Evolutionary conservation across 2,888 invertebrate genomes (phyloP), one percentile per base, ranked within the genome.

Genomic region (Achlya flavicornis): DNA sequence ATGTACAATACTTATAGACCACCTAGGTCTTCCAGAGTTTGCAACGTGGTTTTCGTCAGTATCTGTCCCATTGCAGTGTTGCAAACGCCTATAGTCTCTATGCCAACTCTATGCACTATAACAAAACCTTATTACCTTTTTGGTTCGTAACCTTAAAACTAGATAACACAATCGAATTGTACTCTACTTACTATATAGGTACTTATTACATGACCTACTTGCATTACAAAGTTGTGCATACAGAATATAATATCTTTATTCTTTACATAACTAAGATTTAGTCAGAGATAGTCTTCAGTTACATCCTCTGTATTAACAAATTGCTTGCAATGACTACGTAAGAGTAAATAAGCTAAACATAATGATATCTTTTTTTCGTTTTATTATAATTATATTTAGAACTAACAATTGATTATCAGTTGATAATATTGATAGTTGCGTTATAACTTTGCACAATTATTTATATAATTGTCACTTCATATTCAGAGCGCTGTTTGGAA

Each of bases 161-260:
- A 26, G 26, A 26, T 26, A n/a, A n/a, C 26, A 26, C 26, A 26
- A 26, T 26, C 26, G 26, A 26, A 26, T 26, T 26, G 1, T 1
- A 1, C 3, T 6, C n/a, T 48, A n/a, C 48, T 48, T 48, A 48
- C 48, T 16, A 48, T 48, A 48, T 43, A 5, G 5, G 16, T 16
- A 48, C 48, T 16, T 14, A 48, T 4, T 48, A 48, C 48, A 16
- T 48, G 4, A 48, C n/a, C 16, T 48, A 16, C 7, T 48, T 48
- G 53, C 53, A 53, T 53, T 53, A 53, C 53, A 53, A 19, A 53
- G n/a, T 53, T 19, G 19, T 53, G 19, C 53, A 53, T 53, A 53
- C 53, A 19, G 3, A 3, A 53, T 46, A 48, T 16, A 48, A 48
- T 16, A 19, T 10, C 53, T 19, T 53, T 53, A 19, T 53, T 19